Evolutionary conservation across 2,888 invertebrate species (phyloP).

Genomic region (Yponomeuta sedellus): DNA sequence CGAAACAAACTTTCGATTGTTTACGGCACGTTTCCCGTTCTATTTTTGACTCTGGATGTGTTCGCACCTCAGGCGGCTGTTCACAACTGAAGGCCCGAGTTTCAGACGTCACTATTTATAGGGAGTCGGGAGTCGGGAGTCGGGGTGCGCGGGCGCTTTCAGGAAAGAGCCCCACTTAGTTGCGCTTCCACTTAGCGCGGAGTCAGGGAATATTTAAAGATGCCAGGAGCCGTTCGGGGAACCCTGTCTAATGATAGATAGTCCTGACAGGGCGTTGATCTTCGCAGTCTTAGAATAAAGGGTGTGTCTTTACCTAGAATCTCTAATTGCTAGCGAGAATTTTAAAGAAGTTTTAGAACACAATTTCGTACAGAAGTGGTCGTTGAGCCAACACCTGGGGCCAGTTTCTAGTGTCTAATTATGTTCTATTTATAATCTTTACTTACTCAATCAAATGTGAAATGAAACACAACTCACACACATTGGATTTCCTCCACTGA

Average conservation of each 20-base stretch:
- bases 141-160: constrained; percentile 52
- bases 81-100: constrained; percentile 63
- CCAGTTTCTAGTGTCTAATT: too few relatives aligned
- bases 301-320: background rate
- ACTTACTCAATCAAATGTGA: too few relatives aligned
- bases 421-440: too few relatives aligned
- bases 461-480: too few relatives aligned
- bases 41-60: constrained; percentile 21
- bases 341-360: too few relatives aligned
- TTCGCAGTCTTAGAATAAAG: background rate
- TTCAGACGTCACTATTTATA: constrained; percentile 68
- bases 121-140: constrained; percentile 31
- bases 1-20: constrained; percentile 1
- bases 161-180: constrained; percentile 44
- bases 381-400: too few relatives aligned
- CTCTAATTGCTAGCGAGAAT: too few relatives aligned
- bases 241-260: constrained; percentile 42
- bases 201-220: constrained; percentile 58
- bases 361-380: too few relatives aligned
- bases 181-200: constrained; percentile 58
- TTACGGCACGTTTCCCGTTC: background rate
- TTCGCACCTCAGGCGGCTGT: constrained; percentile 44
- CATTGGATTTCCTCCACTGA: too few relatives aligned
- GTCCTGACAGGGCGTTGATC: background rate
- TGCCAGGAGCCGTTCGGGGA: constrained; percentile 59